Conservation (phyloP, 2,888 invertebrate genomes). For the Rhamphomyia laevipes region DNA sequence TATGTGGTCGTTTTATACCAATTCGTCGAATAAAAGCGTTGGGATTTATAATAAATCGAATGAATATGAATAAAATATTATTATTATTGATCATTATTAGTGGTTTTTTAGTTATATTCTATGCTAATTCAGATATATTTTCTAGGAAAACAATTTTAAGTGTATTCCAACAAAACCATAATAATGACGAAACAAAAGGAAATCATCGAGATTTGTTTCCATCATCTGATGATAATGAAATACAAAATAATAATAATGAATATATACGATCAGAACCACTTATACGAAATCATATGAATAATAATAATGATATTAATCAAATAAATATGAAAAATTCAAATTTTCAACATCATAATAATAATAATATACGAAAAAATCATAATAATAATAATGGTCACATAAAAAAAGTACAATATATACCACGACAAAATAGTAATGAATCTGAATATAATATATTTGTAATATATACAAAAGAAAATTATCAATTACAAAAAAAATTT, state of each 20-base stretch:
- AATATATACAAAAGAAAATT: slow-evolving; percentile 34
- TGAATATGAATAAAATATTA: slow-evolving; percentile 27
- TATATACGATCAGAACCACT: not conserved
- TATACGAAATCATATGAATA: not conserved
- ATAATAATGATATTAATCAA: no score
- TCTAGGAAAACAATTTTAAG: slow-evolving; percentile 11
- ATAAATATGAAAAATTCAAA: not conserved
- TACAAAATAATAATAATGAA: slow-evolving; percentile 1
- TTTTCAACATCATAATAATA: slow-evolving; percentile 5
- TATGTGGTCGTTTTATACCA: no score
- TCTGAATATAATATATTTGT: slow-evolving; percentile 34
- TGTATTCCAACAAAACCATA: slow-evolving; percentile 12
- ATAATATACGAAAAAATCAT: not conserved
- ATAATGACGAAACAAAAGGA: not conserved
- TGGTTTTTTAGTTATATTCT: slow-evolving; percentile 29
- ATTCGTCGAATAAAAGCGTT: no score
- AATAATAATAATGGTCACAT: slow-evolving; percentile 4
- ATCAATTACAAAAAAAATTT: slow-evolving; percentile 33
- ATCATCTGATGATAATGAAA: not conserved
- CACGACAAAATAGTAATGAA: slow-evolving; percentile 10
- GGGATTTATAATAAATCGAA: no score
- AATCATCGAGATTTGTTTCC: no score
- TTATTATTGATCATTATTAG: slow-evolving; percentile 26
- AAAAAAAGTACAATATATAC: slow-evolving; percentile 13
- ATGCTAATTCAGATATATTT: slow-evolving; percentile 28